Evolutionary conservation across 2,797 vertebrate genomes (phyloP), one percentile per base, ranked within the genome.

Genomic region (Aplochiton taeniatus): DNA sequence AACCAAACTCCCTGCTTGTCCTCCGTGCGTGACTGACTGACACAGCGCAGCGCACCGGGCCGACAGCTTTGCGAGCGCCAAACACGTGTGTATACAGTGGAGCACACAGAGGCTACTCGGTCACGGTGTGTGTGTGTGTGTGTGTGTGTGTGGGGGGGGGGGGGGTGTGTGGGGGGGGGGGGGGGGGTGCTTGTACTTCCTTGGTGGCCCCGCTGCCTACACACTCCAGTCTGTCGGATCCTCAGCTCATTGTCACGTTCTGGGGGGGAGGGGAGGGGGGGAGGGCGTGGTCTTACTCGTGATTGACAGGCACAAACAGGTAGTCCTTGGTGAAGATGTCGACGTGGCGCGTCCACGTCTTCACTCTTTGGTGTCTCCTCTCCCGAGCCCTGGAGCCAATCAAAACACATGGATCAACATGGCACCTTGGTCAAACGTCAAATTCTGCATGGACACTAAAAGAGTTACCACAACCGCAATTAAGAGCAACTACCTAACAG

Each of bases 311-410:
- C 58, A 99, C 94, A 79, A 98, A 98, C 70, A 98, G 93, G 74
- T 94, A 98, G 90, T 98, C 95, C 85, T 98, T 98, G 86, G 68
- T 93, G 86, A 98, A 99, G 61, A 98, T 94, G 84, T 97, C 96
- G 55, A 97, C 91, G 45, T 94, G 91, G 16, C 96, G 93, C n/a
- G 96, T 98, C 97, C 97, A 99, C 0, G 94, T 98, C 90, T 90
- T 95, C 68, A 98, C 96, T 85, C 96, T 91, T 81, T 90, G 94
- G 74, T 99, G 97, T 69, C 96, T 90, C 82, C 87, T 88, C 65
- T 94, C 91, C 4, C 92, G 91, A 0, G 76, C 79, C 20, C 96
- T 98, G 78, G n/a, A 48, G 47, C 8, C 56, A 58, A 41, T 11
- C 18, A 31, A n/a, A 9, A 42, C 43, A 58, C 18, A 8, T 1